Percentiles rank a stretch among this genome's conserved stretches.
Evolutionary conservation across 2,797 vertebrate genomes (phyloP).

Genomic region (Chrysocyon brachyurus): DNA sequence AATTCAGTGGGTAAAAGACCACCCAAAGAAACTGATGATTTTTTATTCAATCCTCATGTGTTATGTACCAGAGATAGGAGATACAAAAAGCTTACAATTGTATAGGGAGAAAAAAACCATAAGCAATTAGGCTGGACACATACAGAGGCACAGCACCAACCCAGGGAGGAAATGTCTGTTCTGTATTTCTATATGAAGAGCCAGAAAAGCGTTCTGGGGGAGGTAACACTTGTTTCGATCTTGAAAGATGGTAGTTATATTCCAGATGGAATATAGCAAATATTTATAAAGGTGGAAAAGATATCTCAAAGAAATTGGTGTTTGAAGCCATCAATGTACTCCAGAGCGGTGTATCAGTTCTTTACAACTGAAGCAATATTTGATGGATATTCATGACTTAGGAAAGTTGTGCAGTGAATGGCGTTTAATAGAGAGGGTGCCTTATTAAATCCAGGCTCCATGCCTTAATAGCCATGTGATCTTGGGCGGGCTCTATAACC

Average conservation of each 20-base stretch:
- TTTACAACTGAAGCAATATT: not conserved
- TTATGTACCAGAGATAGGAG: not conserved
- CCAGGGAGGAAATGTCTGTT: not conserved
- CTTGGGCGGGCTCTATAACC: too few species aligned
- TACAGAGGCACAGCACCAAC: not conserved
- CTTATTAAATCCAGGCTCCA: not conserved
- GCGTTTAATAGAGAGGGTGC: not conserved
- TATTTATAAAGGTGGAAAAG: not conserved
- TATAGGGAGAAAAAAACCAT: not conserved
- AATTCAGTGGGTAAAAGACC: not conserved
- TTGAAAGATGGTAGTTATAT: not conserved
- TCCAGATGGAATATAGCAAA: not conserved
- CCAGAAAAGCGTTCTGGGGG: not conserved
- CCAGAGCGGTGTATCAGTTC: not conserved
- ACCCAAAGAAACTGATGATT: not conserved
- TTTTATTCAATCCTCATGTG: not conserved
- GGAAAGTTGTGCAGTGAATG: accelerated
- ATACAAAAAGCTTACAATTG: not conserved
- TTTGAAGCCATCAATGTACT: accelerated
- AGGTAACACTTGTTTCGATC: not conserved
- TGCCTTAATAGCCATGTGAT: not conserved
- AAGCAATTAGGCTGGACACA: not conserved
- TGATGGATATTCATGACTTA: not conserved
- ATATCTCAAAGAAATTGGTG: not conserved
- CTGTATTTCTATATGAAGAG: not conserved